Conservation (phyloP, 2,797 vertebrate genomes). For the Enteromius argenteus region DNA sequence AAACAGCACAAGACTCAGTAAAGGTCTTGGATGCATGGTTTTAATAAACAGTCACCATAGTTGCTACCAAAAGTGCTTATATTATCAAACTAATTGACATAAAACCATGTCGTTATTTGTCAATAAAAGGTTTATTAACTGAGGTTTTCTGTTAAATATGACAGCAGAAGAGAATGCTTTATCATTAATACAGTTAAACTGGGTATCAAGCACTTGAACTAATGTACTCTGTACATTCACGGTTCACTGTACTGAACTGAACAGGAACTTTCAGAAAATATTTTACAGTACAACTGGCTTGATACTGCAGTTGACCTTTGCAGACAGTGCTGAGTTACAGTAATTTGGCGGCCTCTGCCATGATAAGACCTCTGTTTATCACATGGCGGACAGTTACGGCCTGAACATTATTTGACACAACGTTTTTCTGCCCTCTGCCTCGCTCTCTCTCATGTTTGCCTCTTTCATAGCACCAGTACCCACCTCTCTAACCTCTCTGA, state of each 20-base stretch:
- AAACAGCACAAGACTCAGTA: neutral
- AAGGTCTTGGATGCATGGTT: neutral
- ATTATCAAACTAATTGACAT: neutral
- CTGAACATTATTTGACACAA: neutral
- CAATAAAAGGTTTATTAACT: neutral
- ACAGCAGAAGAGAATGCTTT: neutral
- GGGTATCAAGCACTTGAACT: neutral
- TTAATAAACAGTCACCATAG: too few species aligned
- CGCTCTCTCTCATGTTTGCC: neutral
- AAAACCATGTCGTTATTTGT: neutral
- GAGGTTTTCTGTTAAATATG: neutral
- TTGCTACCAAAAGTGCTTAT: neutral
- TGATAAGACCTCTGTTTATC: constrained; percentile 10
- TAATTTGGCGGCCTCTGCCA: neutral
- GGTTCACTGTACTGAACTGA: neutral
- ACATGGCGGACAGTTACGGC: neutral
- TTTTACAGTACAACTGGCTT: neutral
- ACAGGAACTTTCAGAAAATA: neutral
- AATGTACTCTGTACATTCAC: neutral
- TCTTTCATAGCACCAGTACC: neutral
- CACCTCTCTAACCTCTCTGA: constrained; percentile 5
- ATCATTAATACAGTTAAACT: neutral
- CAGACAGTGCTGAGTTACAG: neutral
- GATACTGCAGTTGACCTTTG: constrained; percentile 18
- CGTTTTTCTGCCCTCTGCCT: neutral